Base-by-base conservation (phyloP, 2,797 vertebrate species). In the Coilia nasus region DNA sequence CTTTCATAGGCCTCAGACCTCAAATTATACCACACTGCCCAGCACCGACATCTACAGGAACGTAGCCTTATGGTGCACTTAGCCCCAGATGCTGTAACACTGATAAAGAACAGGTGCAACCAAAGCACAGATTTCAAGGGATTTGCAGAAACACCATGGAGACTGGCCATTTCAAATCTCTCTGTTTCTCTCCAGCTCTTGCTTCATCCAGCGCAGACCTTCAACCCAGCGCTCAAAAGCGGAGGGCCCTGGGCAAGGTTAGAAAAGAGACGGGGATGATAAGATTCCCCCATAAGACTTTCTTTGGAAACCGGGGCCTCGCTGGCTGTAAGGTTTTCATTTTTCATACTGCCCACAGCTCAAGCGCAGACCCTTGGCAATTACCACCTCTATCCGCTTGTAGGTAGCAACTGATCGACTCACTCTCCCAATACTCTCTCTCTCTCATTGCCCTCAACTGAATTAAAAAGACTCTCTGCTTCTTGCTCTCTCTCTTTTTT, bases 241-340 rank as follows among this genome's bases (percentile, higher is more conserved):
- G 21, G 71, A 78, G 71, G 71, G 71, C 71, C 71, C 71, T 78
- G 71, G 35, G 71, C 71, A 78, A 78, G 71, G 71, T 78, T 78
- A 78, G 31, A 19, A 21, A 31, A 21, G 35, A 78, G 71, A 78
- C 1, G 71, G 71, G 71, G 71, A 78, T 78, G 71, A 78, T 41
- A 78, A 44, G 71, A 3, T 21, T 35, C 31, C 64, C 17, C 71
- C 71, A 41, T 31, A 78, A 78, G 71, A 78, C 71, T 78, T 21
- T 71, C 67, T 71, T 31, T 78, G 35, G 71, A 15, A 78, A 78
- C 19, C 6, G 71, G 28, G 23, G 35, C 35, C 19, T 78, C 6
- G 15, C 19, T 78, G 6, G 35, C 35, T 44, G 28, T 21, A 44
- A 78, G 64, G 6, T 78, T 78, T 78, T 78, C 71, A 78, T 44